These are phyloP conservation scores for Sipha flava DNA, from an alignment of 1,140 invertebrate genomes.

Conservation along the genomic window DNA sequence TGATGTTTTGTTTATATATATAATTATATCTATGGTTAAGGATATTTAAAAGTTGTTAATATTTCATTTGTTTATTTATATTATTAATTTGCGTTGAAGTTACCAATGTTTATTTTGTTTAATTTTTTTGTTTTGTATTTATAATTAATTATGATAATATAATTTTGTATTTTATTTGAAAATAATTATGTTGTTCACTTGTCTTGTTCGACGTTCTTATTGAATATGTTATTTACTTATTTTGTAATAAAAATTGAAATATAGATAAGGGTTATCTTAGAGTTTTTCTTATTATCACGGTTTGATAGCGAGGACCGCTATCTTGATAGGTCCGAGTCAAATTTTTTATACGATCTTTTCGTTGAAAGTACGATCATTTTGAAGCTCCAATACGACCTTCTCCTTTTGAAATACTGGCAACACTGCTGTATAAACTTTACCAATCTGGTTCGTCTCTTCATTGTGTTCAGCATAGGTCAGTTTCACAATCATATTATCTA, in stretches of 20 bases:
- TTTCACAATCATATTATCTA: no score
- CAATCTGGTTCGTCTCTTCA: no score
- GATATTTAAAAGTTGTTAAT: background rate
- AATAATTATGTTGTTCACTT: background rate
- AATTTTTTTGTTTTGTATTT: background rate
- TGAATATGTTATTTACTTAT: no score
- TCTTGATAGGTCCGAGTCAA: no score
- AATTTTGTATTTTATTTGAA: background rate
- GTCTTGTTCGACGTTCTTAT: no score
- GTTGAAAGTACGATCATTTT: no score
- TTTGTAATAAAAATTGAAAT: background rate
- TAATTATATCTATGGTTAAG: background rate
- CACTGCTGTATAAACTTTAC: no score
- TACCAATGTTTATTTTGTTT: background rate
- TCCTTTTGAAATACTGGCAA: no score
- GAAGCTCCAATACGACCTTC: no score
- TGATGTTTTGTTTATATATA: background rate
- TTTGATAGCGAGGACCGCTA: no score
- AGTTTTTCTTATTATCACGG: background rate
- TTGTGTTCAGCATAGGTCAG: no score
- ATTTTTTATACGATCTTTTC: no score
- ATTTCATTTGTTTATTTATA: background rate
- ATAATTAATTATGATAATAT: background rate
- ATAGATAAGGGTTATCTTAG: background rate
- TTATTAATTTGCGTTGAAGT: background rate